These are phyloP conservation scores for Gortyna flavago DNA, from an alignment of 2,888 invertebrate species.

Conservation along the genomic window DNA sequence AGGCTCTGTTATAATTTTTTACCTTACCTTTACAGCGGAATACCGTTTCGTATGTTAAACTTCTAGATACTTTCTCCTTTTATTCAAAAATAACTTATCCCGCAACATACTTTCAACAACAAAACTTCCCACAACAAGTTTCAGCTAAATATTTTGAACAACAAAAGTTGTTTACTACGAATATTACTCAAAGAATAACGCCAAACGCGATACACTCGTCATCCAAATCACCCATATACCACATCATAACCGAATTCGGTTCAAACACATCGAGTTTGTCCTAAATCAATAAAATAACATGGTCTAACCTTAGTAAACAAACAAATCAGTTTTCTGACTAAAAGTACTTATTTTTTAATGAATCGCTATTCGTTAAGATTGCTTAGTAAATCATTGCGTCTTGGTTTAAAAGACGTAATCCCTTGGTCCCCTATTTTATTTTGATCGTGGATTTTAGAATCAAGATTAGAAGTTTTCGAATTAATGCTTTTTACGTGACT, in stretches of 20 bases:
- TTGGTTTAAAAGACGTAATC: constrained; percentile 61
- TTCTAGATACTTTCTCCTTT: not conserved
- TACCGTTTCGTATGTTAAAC: not conserved
- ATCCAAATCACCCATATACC: constrained; percentile 20
- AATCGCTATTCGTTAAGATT: constrained; percentile 62
- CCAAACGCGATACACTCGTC: constrained; percentile 20
- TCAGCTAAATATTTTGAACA: not conserved
- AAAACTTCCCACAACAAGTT: not conserved
- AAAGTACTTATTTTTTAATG: constrained; percentile 45
- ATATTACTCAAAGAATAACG: constrained; percentile 14
- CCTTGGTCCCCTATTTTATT: constrained; percentile 51
- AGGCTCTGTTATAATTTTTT: not conserved
- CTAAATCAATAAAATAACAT: constrained; percentile 55
- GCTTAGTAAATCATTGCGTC: constrained; percentile 64
- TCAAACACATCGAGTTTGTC: constrained; percentile 22
- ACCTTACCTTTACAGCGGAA: not conserved
- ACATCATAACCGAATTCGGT: constrained; percentile 20
- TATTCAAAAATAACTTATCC: not conserved
- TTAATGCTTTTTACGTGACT: not conserved
- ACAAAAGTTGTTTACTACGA: constrained; percentile 25
- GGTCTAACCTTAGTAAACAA: constrained; percentile 51
- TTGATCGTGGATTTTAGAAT: constrained; percentile 45
- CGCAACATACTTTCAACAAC: not conserved
- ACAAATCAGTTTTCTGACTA: constrained; percentile 53
- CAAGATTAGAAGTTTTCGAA: constrained; percentile 28